These are phyloP conservation scores for Lasioglossum baleicum DNA, from an alignment of 1,140 invertebrate genomes.

Conservation along the genomic window DNA sequence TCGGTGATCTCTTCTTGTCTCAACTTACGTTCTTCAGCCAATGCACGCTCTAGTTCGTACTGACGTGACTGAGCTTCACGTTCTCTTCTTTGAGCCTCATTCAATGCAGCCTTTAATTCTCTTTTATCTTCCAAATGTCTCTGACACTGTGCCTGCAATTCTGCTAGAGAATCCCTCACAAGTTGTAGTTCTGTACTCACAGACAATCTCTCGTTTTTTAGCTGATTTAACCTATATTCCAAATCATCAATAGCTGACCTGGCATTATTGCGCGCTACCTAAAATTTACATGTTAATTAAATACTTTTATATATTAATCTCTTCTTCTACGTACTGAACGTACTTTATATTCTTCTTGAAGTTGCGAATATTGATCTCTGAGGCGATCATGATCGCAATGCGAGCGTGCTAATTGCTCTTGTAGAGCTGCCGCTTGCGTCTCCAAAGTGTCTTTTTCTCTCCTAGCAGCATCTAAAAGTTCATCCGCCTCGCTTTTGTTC, in stretches of 20 bases:
- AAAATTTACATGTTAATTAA: background rate
- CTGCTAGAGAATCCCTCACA: slow-evolving; percentile 86
- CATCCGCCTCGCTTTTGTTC: slow-evolving; percentile 81
- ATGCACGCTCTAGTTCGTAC: slow-evolving; percentile 80
- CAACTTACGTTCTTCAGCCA: slow-evolving; percentile 82
- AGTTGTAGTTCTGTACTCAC: slow-evolving; percentile 86
- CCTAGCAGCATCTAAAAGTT: slow-evolving; percentile 85
- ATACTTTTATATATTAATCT: no score
- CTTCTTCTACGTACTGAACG: no score
- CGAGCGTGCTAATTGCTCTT: slow-evolving; percentile 88
- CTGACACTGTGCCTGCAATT: slow-evolving; percentile 87
- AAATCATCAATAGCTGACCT: slow-evolving; percentile 89
- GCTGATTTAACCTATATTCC: slow-evolving; percentile 87
- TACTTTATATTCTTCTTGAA: slow-evolving; percentile 90
- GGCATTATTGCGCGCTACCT: slow-evolving; percentile 89
- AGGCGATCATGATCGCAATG: slow-evolving; percentile 88
- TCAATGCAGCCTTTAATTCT: slow-evolving; percentile 84
- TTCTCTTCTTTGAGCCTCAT: slow-evolving; percentile 85
- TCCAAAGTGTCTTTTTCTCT: slow-evolving; percentile 86
- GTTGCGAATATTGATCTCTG: slow-evolving; percentile 85
- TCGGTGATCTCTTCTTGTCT: slow-evolving; percentile 86
- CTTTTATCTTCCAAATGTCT: slow-evolving; percentile 89
- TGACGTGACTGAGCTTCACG: slow-evolving; percentile 82
- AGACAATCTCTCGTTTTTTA: slow-evolving; percentile 86
- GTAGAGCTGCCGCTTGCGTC: slow-evolving; percentile 85